These are phyloP conservation scores for Clarias fuscus DNA, from an alignment of 2,797 vertebrate species.

Conservation along the genomic window DNA sequence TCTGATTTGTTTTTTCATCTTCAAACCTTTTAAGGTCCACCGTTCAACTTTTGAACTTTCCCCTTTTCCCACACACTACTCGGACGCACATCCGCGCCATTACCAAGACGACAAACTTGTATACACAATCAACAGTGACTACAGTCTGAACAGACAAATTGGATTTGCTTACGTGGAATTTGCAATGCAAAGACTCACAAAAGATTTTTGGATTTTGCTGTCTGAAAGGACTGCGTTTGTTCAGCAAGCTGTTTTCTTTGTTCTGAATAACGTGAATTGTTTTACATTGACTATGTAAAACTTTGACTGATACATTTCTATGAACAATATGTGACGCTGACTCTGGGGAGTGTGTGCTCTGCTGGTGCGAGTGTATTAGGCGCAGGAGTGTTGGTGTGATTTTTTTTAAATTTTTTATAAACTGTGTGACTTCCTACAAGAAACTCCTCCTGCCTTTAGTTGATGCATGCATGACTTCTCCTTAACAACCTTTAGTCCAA, in stretches of 20 bases:
- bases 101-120: not conserved
- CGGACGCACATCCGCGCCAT: not conserved
- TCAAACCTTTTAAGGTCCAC: not conserved
- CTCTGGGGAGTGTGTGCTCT: not conserved
- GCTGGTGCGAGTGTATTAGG: not conserved
- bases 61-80: not conserved
- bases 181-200: not conserved
- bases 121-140: not conserved
- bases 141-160: not conserved
- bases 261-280: not conserved
- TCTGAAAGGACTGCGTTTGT: not conserved
- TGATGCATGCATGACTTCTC: not conserved
- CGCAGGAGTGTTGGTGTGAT: not conserved
- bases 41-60: not conserved
- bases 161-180: not conserved
- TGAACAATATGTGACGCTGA: not conserved
- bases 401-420: not conserved
- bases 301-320: not conserved
- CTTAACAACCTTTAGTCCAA: not conserved
- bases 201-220: not conserved
- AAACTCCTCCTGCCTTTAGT: not conserved
- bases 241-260: not conserved
- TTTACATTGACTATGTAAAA: not conserved
- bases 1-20: conserved; percentile 4
- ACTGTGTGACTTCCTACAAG: not conserved